Evolutionary conservation across 2,113 vertebrate genomes (phyloP), one percentile per base, ranked within the genome.

Genomic region (Pygoscelis antarcticus): DNA sequence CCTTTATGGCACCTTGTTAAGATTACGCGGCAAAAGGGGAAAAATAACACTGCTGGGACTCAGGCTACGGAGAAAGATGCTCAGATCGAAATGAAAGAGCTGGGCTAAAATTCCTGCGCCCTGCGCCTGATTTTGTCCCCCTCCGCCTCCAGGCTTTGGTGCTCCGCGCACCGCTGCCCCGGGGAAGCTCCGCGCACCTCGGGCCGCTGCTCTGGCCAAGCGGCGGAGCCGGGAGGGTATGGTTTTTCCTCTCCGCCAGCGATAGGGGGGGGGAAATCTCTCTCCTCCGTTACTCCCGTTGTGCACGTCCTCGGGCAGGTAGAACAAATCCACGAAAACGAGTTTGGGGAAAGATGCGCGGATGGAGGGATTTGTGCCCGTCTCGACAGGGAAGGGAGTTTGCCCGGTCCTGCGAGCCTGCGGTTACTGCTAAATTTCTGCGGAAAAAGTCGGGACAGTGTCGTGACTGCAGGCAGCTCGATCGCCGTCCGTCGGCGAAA

Each of bases 201-300:
- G 5, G 26, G 18, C 40, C 42, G 47, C 29, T 55, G 22, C 27
- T 60, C 18, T 25, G 34, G 15, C 21, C 62, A 40, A 66, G 55
- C 3, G 11, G 17, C 5, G 1, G 44, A 40, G 38, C 14, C 3
- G 4, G 22, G 42, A 58, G 11, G 5, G 7, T 23, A 10, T 13
- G 13, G n/a, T 47, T 57, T 22, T 16, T 16, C 16, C 19, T 70
- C 19, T 55, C 9, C 3, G 2, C 1, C 9, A 19, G 42, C 5
- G 9, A 9, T 1, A 42, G n/a, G 10, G 36, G 36, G 36, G 36
- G 36, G 36, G 7, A 36, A 7, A 36, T 36, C 36, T 36, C 9
- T 36, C 9, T 14, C 6, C 23, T 8, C 5, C 15, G 2, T 27
- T 29, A n/a, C 27, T 88, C 32, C 38, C n/a, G 5, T 30, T 47